phyloP scores from a whole-genome alignment of 2,797 vertebrate species.

The Otolemur crassicaudatus region DNA sequence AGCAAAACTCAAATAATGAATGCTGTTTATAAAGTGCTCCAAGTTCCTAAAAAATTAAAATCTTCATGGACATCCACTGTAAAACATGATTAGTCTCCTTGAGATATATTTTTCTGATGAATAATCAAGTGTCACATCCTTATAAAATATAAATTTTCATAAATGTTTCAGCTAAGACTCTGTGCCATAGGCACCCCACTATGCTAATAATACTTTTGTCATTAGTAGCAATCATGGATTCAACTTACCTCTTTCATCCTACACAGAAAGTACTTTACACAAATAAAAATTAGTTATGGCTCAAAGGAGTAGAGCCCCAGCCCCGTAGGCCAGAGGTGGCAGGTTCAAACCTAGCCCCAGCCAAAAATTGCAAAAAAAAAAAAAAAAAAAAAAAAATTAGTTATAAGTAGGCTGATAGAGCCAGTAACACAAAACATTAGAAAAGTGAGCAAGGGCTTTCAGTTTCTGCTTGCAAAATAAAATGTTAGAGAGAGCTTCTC shows the following conservation, averaged over 20 bases:
- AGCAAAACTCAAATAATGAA: neutral
- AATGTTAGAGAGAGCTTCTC: neutral
- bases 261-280: neutral
- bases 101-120: neutral
- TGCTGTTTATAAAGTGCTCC: neutral
- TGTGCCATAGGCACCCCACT: neutral
- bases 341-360: too few species aligned
- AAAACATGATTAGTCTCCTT: neutral
- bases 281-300: neutral
- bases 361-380: too few species aligned
- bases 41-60: neutral
- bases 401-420: neutral
- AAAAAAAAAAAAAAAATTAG: neutral
- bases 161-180: neutral
- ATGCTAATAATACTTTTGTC: neutral
- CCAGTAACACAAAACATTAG: neutral
- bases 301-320: too few species aligned
- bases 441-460: neutral
- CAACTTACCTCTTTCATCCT: neutral
- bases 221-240: neutral
- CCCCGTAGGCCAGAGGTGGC: too few species aligned
- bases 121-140: neutral
- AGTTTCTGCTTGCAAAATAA: neutral
- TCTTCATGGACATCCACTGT: neutral
- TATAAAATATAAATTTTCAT: slow-evolving; percentile 11